phyloP scores from a whole-genome alignment of 2,888 invertebrate genomes.

The Neocrepidodera transversa region DNA sequence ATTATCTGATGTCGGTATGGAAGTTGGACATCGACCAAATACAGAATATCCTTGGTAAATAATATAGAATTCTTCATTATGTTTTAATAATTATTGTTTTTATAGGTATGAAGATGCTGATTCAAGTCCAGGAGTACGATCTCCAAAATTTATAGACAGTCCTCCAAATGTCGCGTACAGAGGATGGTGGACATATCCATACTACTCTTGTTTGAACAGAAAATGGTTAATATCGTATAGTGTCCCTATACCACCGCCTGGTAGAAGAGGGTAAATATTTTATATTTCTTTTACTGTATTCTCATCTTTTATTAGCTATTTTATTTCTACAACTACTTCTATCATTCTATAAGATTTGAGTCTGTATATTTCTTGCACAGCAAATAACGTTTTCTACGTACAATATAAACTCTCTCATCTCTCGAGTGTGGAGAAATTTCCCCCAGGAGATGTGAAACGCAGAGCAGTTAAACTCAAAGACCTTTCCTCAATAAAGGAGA shows the following conservation, averaged over 20 bases:
- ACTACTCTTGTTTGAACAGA: constrained; percentile 80
- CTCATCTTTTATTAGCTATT: too few relatives aligned
- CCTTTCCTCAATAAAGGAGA: not conserved
- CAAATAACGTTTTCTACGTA: too few relatives aligned
- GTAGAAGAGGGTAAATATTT: constrained; percentile 61
- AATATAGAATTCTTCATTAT: too few relatives aligned
- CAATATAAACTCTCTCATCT: not conserved
- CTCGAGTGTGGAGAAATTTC: not conserved
- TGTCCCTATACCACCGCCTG: constrained; percentile 68
- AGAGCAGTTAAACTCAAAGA: not conserved
- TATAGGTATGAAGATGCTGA: constrained; percentile 71
- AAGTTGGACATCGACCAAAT: constrained; percentile 71
- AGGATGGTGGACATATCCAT: constrained; percentile 90
- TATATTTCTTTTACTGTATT: too few relatives aligned
- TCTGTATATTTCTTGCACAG: not conserved
- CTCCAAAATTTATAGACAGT: constrained; percentile 74
- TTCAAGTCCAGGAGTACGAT: constrained; percentile 67
- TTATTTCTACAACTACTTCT: too few relatives aligned
- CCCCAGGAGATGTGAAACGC: not conserved
- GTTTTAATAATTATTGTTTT: constrained; percentile 4
- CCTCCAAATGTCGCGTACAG: constrained; percentile 69
- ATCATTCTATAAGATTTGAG: too few relatives aligned
- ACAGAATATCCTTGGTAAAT: constrained; percentile 74
- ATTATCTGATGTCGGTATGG: constrained; percentile 54
- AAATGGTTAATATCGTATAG: constrained; percentile 89